A percentile compares a stretch with the other conserved stretches of the same genome.
Evolutionary conservation across 2,888 invertebrate genomes (phyloP).

Genomic region (Laspeyria flexula): DNA sequence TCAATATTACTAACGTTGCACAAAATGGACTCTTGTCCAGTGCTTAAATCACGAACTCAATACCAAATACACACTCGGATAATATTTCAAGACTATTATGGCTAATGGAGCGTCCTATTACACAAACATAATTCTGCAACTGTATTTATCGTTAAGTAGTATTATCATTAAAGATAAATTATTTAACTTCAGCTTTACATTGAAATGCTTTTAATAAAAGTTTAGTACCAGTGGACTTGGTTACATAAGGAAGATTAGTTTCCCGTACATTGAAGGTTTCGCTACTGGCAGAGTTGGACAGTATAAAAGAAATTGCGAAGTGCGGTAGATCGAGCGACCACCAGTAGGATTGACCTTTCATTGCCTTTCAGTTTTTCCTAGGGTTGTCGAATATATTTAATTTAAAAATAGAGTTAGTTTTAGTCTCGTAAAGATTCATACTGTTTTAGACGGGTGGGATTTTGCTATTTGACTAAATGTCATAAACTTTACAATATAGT

Average conservation of each 20-base stretch:
- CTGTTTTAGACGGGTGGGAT: too few relatives aligned
- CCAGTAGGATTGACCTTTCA: slow-evolving; percentile 29
- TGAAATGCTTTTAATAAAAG: slow-evolving; percentile 32
- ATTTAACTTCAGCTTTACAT: slow-evolving; percentile 14
- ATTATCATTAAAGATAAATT: slow-evolving; percentile 13
- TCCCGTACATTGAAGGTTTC: not conserved
- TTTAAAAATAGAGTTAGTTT: too few relatives aligned
- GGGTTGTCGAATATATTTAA: not conserved
- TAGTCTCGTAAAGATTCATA: too few relatives aligned
- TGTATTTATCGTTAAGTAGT: slow-evolving; percentile 8
- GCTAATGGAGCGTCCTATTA: slow-evolving; percentile 39
- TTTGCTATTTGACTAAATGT: too few relatives aligned
- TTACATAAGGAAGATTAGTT: slow-evolving; percentile 29
- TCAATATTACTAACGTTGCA: slow-evolving; percentile 6
- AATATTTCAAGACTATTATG: slow-evolving; percentile 33
- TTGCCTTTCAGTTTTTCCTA: not conserved
- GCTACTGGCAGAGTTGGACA: slow-evolving; percentile 1
- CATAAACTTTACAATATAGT: too few relatives aligned
- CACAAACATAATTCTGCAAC: slow-evolving; percentile 29
- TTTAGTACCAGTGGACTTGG: slow-evolving; percentile 16
- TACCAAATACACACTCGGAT: slow-evolving; percentile 24
- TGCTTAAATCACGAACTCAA: slow-evolving; percentile 28
- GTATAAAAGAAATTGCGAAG: slow-evolving; percentile 32
- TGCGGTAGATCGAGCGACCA: slow-evolving; percentile 21
- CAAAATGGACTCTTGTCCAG: slow-evolving; percentile 10